Evolutionary conservation across 2,797 vertebrate species (phyloP), one percentile per base, ranked within the genome.

Genomic region (Crenuchus spilurus): DNA sequence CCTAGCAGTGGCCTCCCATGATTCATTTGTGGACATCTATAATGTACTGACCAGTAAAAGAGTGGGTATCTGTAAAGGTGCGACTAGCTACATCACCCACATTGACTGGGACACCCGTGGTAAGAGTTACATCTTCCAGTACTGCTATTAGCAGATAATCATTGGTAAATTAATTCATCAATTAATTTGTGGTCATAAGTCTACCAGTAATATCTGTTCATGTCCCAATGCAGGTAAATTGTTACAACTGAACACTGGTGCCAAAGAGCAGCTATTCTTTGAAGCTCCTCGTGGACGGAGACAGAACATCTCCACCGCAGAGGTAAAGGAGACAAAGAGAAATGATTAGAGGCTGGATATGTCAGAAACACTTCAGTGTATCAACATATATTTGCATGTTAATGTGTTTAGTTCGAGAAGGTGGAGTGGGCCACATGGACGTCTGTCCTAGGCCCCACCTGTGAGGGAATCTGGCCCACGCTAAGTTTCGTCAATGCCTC

Each of bases 11-110:
- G 96, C 97, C 20, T 99, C 97, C 24, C 95, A 98, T 1, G 97
- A 99, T 72, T 95, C 96, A 71, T 98, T 98, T 74, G 96, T 99
- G 83, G 97, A 99, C 85, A 96, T 99, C 82, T 99, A 99, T 88
- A 97, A 98, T 0, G 96, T 99, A 1, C 93, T 97, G 64, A 95
- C 94, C 76, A 99, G 96, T 88, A 99, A 98, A 87, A 92, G 97
- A 75, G 95, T 99, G 6, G 97, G 97, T 51, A 95, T 98, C 89
- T 99, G 97, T 82, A 97, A 96, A 90, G 97, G 96, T 61, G 94
- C 95, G 0, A 92, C 94, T 14, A 96, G 96, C 86, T 97, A 92
- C 82, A 89, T 99, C 88, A 97, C 96, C 0, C 97, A 99, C 85
- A 92, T 99, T 11, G 97, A 99, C 92, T 99, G 97, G 97, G 97